These are phyloP conservation scores for Promerops cafer DNA, from an alignment of 2,113 vertebrate genomes.

Conservation along the genomic window DNA sequence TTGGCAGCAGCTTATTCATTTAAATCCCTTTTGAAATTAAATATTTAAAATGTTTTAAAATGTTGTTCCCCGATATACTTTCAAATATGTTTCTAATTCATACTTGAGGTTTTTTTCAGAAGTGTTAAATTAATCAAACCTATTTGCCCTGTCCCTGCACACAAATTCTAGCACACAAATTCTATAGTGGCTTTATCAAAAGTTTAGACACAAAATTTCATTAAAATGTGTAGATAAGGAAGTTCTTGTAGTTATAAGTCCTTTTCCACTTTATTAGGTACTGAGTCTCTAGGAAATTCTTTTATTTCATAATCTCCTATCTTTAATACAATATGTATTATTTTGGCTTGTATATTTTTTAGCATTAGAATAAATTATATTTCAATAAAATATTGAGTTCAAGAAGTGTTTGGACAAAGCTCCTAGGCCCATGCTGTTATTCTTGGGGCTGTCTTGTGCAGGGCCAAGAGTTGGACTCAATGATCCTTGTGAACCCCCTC, in stretches of 20 bases:
- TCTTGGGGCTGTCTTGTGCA: background rate
- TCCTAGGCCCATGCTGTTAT: background rate
- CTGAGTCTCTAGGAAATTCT: background rate
- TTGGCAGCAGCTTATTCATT: background rate
- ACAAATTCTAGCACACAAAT: background rate
- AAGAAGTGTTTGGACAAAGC: background rate
- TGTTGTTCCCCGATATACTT: background rate
- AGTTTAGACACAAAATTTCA: background rate
- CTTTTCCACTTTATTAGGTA: background rate
- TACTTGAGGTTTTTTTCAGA: background rate
- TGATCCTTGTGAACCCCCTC: background rate
- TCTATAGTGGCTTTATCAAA: background rate
- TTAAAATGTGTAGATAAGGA: background rate
- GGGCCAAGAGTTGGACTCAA: background rate
- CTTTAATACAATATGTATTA: background rate
- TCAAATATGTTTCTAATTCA: slow-evolving; percentile 4
- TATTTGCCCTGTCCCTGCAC: background rate
- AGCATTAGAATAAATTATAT: background rate
- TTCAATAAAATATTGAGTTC: background rate
- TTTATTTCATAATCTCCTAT: background rate
- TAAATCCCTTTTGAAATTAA: slow-evolving; percentile 19
- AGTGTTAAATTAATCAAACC: background rate
- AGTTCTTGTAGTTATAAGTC: background rate
- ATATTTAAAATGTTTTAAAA: background rate
- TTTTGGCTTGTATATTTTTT: background rate